These are phyloP conservation scores for Coptodon bakossiorum DNA, from an alignment of 2,113 vertebrate genomes.

Conservation along the genomic window DNA sequence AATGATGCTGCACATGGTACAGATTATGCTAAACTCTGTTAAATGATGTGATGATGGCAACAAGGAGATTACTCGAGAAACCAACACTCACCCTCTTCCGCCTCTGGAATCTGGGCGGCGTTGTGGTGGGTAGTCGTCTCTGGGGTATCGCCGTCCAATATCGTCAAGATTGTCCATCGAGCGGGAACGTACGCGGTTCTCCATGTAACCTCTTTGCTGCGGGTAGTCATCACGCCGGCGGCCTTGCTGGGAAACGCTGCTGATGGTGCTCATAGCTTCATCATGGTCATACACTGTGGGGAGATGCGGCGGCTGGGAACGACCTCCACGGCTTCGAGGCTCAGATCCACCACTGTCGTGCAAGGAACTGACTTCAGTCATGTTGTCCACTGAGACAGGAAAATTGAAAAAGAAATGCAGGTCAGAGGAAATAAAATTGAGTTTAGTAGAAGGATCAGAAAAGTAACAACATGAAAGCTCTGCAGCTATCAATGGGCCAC, in stretches of 20 bases:
- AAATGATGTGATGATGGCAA: neutral
- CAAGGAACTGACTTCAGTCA: conserved; percentile 85
- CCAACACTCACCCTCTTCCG: conserved; percentile 61
- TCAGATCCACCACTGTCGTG: conserved; percentile 68
- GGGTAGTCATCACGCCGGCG: conserved; percentile 38
- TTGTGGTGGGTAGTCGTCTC: conserved; percentile 37
- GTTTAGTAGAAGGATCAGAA: neutral
- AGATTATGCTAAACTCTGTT: neutral
- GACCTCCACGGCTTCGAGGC: conserved; percentile 53
- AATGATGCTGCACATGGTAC: neutral
- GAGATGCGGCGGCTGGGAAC: conserved; percentile 68
- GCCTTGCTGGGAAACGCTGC: conserved; percentile 75
- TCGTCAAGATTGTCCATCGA: conserved; percentile 86
- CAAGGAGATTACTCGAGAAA: neutral
- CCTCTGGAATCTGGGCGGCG: conserved; percentile 56
- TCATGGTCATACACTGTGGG: conserved; percentile 69
- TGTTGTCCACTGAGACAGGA: conserved; percentile 63
- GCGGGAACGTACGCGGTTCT: conserved; percentile 59
- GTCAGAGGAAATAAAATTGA: neutral
- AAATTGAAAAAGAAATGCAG: neutral
- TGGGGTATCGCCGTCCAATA: conserved; percentile 47
- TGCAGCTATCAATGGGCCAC: neutral
- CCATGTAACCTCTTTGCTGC: conserved; percentile 29
- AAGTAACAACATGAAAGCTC: neutral
- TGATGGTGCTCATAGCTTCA: conserved; percentile 76